These are phyloP conservation scores for Leptodactylus fallax DNA, from an alignment of 2,797 vertebrate genomes.

Conservation along the genomic window DNA sequence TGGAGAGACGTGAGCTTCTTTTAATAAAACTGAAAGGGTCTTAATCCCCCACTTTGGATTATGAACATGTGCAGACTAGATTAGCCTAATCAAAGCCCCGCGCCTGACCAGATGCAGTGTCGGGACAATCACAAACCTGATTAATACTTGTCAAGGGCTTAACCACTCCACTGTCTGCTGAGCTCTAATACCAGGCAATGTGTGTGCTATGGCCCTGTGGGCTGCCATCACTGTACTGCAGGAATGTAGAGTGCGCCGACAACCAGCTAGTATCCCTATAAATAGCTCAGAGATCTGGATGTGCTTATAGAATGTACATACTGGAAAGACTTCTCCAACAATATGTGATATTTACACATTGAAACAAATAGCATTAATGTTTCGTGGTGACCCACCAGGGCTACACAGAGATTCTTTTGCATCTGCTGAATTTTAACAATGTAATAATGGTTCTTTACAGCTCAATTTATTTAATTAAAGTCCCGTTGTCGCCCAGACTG, in stretches of 20 bases:
- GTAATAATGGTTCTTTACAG: too few relatives aligned
- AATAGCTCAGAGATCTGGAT: too few relatives aligned
- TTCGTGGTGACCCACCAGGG: too few relatives aligned
- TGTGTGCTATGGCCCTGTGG: neutral
- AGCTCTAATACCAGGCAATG: conserved; percentile 63
- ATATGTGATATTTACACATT: too few relatives aligned
- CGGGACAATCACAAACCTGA: conserved; percentile 75
- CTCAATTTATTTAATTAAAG: too few relatives aligned
- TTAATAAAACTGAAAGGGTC: conserved; percentile 77
- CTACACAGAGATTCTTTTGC: too few relatives aligned
- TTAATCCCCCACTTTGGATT: conserved; percentile 72
- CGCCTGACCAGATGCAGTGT: conserved; percentile 74
- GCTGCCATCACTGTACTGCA: conserved; percentile 25
- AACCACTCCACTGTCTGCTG: conserved; percentile 70
- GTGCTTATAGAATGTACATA: too few relatives aligned
- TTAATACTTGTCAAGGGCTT: conserved; percentile 72
- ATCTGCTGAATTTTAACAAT: too few relatives aligned
- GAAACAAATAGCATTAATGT: too few relatives aligned
- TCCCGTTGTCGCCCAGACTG: too few relatives aligned
- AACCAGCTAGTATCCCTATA: too few relatives aligned
- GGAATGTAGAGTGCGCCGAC: conserved; percentile 50
- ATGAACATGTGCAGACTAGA: conserved; percentile 74
- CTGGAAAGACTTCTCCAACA: too few relatives aligned
- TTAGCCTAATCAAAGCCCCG: conserved; percentile 80
- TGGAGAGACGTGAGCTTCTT: conserved; percentile 66